phyloP scores from a whole-genome alignment of 1,140 invertebrate species.

The Nasonia giraulti region DNA sequence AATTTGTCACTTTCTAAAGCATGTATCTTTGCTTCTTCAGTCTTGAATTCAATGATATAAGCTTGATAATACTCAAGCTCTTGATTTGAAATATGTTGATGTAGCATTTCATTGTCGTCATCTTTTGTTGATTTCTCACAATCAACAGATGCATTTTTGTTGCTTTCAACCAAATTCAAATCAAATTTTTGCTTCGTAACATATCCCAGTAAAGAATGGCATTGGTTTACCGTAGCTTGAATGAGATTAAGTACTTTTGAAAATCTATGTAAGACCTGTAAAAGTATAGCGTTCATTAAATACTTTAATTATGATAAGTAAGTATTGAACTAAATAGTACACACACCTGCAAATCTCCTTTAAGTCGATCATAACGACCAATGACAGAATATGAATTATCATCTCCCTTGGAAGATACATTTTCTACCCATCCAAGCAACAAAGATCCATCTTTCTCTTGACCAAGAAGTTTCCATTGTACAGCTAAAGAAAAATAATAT shows the following conservation, averaged over 20 bases:
- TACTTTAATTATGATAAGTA: background rate
- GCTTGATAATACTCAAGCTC: constrained; percentile 70
- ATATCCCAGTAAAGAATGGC: constrained; percentile 79
- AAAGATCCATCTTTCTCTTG: constrained; percentile 84
- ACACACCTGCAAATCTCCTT: constrained; percentile 65
- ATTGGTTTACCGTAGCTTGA: constrained; percentile 85
- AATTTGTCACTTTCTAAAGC: constrained; percentile 73
- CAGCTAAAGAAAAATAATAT: constrained; percentile 72
- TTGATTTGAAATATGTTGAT: constrained; percentile 41
- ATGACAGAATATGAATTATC: constrained; percentile 64
- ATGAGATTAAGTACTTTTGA: constrained; percentile 79
- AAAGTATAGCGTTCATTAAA: constrained; percentile 33
- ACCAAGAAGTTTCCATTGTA: constrained; percentile 85
- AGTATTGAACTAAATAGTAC: background rate
- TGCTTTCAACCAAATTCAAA: constrained; percentile 49
- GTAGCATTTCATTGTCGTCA: constrained; percentile 19
- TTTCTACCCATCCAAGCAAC: constrained; percentile 81
- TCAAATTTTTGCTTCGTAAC: constrained; percentile 74
- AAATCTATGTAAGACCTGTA: constrained; percentile 78
- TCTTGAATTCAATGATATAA: constrained; percentile 78
- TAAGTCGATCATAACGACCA: constrained; percentile 67
- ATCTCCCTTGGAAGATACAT: constrained; percentile 67
- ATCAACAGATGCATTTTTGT: constrained; percentile 50
- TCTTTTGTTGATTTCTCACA: constrained; percentile 48
- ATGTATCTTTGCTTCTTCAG: constrained; percentile 72